Conservation (phyloP, 2,113 vertebrate genomes). For the Marmota flaviventris region DNA sequence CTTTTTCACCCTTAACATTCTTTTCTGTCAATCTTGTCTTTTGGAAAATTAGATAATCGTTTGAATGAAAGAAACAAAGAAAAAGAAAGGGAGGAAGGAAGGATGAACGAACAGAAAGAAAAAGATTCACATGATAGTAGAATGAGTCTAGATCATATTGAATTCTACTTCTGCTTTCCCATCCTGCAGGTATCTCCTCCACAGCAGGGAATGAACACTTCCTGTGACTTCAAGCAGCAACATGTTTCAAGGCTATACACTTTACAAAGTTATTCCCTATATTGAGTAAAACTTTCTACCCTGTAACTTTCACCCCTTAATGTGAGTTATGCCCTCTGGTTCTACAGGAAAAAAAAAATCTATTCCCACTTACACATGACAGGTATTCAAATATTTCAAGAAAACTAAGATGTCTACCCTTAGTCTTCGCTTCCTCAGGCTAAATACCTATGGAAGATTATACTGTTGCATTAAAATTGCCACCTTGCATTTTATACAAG, state of each 20-base stretch:
- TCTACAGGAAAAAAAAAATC: neutral
- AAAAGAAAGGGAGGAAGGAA: neutral
- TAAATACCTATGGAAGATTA: conserved; percentile 34
- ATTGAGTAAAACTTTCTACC: neutral
- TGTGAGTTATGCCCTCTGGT: conserved; percentile 42
- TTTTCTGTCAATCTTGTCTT: neutral
- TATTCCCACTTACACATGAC: conserved; percentile 16
- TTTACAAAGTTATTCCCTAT: neutral
- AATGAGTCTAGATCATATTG: neutral
- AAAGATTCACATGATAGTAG: neutral
- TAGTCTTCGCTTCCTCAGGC: conserved; percentile 43
- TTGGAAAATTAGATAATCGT: neutral
- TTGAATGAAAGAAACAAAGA: neutral
- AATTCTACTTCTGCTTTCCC: neutral
- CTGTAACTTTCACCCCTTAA: conserved; percentile 29
- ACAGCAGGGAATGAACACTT: neutral
- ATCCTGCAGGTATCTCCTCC: neutral
- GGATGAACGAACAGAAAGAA: neutral
- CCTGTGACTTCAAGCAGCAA: neutral
- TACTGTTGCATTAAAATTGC: conserved; percentile 18
- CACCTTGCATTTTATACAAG: conserved; percentile 37
- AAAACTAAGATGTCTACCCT: conserved; percentile 35
- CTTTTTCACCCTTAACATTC: neutral
- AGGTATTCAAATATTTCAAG: conserved; percentile 57
- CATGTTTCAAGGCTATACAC: neutral